Evolutionary conservation across 2,888 invertebrate genomes (phyloP).

Genomic region (Encarsia formosa): DNA sequence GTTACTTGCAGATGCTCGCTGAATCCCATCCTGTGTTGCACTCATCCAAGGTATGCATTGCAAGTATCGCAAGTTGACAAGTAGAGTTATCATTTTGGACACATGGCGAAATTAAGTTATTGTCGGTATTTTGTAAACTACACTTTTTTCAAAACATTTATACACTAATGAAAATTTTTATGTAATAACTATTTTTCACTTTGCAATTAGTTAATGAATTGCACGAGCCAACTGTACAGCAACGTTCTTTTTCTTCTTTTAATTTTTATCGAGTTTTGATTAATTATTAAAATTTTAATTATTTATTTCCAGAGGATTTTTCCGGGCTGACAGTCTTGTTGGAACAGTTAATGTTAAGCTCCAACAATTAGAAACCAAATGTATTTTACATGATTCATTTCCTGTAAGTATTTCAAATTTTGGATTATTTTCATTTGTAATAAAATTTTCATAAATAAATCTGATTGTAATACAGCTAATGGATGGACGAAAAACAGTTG

Average conservation of each 20-base stretch:
- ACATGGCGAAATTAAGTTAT: conserved; percentile 3
- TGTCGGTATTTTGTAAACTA: conserved; percentile 10
- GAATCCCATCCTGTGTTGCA: conserved; percentile 51
- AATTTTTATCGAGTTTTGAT: background rate
- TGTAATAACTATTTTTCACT: conserved; percentile 5
- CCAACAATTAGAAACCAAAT: conserved; percentile 81
- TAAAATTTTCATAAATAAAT: too few relatives aligned
- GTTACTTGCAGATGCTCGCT: conserved; percentile 51
- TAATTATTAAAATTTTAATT: background rate
- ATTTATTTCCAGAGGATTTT: conserved; percentile 75
- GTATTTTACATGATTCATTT: conserved; percentile 86
- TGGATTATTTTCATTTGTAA: too few relatives aligned
- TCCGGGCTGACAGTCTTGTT: conserved; percentile 80
- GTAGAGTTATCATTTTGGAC: conserved; percentile 14
- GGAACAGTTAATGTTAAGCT: conserved; percentile 82
- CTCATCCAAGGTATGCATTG: conserved; percentile 50
- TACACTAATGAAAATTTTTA: background rate
- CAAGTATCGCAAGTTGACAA: conserved; percentile 29
- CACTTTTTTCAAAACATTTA: conserved; percentile 7
- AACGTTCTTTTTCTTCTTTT: conserved; percentile 29
- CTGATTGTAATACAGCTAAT: too few relatives aligned
- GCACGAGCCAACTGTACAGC: conserved; percentile 38
- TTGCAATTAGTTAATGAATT: conserved; percentile 18
- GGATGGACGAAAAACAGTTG: conserved; percentile 83
- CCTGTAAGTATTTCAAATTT: conserved; percentile 89